Evolutionary conservation across 1,140 invertebrate genomes (phyloP).

Genomic region (Danaus plexippus): DNA sequence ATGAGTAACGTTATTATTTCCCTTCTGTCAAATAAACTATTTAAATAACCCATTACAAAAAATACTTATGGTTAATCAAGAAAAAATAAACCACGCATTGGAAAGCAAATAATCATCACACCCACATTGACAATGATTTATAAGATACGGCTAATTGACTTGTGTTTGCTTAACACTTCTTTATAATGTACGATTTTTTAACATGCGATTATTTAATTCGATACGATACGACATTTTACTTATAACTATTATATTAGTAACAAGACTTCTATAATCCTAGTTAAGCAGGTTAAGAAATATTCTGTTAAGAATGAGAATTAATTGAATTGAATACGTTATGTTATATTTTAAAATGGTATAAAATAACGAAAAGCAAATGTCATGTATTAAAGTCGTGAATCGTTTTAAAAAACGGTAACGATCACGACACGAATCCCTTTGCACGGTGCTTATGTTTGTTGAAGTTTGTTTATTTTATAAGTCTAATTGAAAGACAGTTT

Average conservation of each 20-base stretch:
- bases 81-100: constrained; percentile 18
- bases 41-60: no score
- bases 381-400: constrained; percentile 6
- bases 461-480: constrained; percentile 28
- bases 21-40: no score
- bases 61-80: constrained; percentile 20
- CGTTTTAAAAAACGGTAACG: constrained; percentile 11
- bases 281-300: no score
- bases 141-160: constrained; percentile 45
- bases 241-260: neutral
- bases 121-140: constrained; percentile 48
- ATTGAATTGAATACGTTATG: constrained; percentile 5
- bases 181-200: constrained; percentile 17
- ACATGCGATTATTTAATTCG: neutral
- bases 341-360: constrained; percentile 7
- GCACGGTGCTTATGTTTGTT: constrained; percentile 13
- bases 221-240: constrained; percentile 6
- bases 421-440: constrained; percentile 15
- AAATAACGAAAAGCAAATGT: constrained; percentile 3
- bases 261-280: no score
- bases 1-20: no score
- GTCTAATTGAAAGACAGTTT: constrained; percentile 34
- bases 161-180: constrained; percentile 25
- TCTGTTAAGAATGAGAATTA: neutral
- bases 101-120: constrained; percentile 28